A percentile compares a stretch with the other conserved stretches of the same genome.
Conservation (phyloP, 2,797 vertebrate species). For the Pyrrhura leucotis region DNA sequence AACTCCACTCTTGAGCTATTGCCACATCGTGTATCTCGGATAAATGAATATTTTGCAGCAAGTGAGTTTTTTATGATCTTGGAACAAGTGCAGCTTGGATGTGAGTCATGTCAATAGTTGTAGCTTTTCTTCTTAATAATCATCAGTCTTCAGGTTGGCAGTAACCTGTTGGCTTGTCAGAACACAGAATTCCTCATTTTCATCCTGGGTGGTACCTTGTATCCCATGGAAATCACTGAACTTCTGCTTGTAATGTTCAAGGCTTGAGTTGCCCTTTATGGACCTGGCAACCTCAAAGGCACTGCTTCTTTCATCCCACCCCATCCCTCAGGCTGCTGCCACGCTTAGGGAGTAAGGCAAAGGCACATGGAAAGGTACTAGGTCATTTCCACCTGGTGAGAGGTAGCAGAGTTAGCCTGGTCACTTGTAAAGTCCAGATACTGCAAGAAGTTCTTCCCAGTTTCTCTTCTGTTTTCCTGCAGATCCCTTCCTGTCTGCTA, state of each 20-base stretch:
- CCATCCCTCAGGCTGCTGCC: background rate
- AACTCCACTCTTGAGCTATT: background rate
- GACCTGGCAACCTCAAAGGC: background rate
- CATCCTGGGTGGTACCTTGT: background rate
- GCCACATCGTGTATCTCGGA: background rate
- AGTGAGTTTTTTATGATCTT: background rate
- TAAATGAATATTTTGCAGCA: background rate
- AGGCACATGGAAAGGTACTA: background rate
- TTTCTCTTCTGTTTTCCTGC: background rate
- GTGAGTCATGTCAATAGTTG: background rate
- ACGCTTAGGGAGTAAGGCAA: rapidly evolving
- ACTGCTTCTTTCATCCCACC: background rate
- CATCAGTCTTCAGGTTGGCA: background rate
- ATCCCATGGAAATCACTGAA: background rate
- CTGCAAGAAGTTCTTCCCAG: background rate
- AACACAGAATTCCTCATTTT: background rate
- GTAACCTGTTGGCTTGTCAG: background rate
- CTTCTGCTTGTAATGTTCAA: background rate
- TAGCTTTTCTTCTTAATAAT: background rate
- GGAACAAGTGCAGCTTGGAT: background rate
- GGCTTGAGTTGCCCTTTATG: background rate
- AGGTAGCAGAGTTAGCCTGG: background rate
- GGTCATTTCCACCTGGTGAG: background rate
- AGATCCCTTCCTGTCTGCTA: background rate
- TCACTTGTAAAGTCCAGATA: background rate